phyloP scores from a whole-genome alignment of 2,113 vertebrate genomes.

The Gymnogyps californianus region DNA sequence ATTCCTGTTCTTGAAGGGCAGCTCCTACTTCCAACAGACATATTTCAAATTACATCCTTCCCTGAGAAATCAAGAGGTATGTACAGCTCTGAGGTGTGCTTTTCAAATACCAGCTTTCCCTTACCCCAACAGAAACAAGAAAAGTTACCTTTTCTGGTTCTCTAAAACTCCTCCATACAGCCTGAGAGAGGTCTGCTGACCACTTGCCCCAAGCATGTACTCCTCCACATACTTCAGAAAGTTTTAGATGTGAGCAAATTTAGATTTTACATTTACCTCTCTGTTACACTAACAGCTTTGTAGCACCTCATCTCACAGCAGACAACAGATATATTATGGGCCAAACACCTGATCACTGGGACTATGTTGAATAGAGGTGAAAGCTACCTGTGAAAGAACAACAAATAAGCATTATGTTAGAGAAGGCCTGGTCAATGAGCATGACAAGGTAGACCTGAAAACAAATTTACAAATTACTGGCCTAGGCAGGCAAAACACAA shows the following conservation, averaged over 20 bases:
- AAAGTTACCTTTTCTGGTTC: not conserved
- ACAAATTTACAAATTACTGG: not conserved
- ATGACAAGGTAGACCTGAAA: not conserved
- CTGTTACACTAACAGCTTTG: not conserved
- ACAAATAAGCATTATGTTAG: not conserved
- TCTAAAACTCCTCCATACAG: not conserved
- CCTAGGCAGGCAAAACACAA: not conserved
- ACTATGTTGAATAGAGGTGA: not conserved
- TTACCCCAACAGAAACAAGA: not conserved
- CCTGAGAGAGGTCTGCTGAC: not conserved
- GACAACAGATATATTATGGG: not conserved
- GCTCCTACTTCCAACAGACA: not conserved
- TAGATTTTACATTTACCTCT: not conserved
- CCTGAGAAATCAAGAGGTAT: not conserved
- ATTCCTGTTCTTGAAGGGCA: not conserved
- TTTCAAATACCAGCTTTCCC: not conserved
- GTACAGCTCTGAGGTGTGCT: not conserved
- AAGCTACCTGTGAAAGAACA: not conserved
- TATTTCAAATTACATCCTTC: not conserved
- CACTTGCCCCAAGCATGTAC: not conserved
- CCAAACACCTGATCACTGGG: not conserved
- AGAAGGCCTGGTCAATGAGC: not conserved
- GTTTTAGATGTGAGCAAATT: not conserved
- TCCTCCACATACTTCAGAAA: not conserved
- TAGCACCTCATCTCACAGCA: not conserved